A percentile compares a stretch with the other conserved stretches of the same genome.
phyloP scores from a whole-genome alignment of 1,140 invertebrate species.

The Macrobrachium nipponense region DNA sequence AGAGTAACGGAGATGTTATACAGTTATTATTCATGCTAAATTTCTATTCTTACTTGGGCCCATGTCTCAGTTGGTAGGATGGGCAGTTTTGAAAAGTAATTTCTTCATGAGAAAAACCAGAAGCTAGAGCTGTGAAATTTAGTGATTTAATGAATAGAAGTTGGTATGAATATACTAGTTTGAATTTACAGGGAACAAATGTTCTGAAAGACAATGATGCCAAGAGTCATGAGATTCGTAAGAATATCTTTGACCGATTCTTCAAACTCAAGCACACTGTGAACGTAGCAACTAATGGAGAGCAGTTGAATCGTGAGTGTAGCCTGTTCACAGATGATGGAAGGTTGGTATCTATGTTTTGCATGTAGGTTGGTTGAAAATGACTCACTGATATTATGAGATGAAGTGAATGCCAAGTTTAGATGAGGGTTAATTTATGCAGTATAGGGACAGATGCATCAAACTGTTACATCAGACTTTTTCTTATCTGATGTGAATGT shows the following conservation, averaged over 20 bases:
- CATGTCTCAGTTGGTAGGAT: too few species aligned
- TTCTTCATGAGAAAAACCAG: too few species aligned
- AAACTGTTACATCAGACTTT: conserved; percentile 65
- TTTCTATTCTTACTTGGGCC: too few species aligned
- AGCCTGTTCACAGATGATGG: conserved; percentile 95
- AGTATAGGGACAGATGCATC: conserved; percentile 75
- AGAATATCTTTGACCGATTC: conserved; percentile 85
- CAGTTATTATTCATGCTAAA: too few species aligned
- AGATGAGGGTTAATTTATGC: conserved; percentile 80
- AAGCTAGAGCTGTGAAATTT: too few species aligned
- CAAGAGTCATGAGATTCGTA: conserved; percentile 73
- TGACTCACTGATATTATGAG: background rate
- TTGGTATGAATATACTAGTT: conserved; percentile 22
- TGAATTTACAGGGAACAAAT: conserved; percentile 44
- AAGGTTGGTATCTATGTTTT: conserved; percentile 76
- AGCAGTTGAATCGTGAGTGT: conserved; percentile 94
- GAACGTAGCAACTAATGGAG: conserved; percentile 83
- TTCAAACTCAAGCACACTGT: conserved; percentile 84
- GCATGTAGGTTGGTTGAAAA: background rate
- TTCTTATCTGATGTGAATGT: conserved; percentile 68
- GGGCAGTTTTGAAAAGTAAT: too few species aligned
- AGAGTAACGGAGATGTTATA: too few species aligned
- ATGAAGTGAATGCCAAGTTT: too few species aligned
- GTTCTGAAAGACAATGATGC: conserved; percentile 65
- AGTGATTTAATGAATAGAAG: background rate